phyloP scores from a whole-genome alignment of 2,888 invertebrate species.

The Bellardia bayeri region DNA sequence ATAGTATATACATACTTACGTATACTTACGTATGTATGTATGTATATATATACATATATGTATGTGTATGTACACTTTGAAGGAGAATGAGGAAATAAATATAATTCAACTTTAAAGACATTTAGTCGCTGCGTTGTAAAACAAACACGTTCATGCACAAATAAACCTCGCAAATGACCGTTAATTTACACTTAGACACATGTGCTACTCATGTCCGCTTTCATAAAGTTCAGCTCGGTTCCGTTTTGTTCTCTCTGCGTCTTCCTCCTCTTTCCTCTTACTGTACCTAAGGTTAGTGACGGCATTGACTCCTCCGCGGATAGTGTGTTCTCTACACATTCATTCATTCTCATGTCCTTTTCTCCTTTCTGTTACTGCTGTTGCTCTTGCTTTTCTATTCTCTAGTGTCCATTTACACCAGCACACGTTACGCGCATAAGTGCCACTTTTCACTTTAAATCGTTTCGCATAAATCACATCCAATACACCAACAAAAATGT shows the following conservation, averaged over 20 bases:
- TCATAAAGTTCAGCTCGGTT: slow-evolving; percentile 33
- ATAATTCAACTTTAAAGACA: slow-evolving; percentile 26
- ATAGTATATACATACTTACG: neutral
- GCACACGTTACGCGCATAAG: slow-evolving; percentile 65
- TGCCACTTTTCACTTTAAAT: slow-evolving; percentile 71
- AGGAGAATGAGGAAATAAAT: slow-evolving; percentile 27
- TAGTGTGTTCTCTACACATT: neutral
- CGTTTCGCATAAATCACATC: slow-evolving; percentile 66
- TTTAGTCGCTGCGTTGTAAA: slow-evolving; percentile 22
- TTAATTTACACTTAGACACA: slow-evolving; percentile 67
- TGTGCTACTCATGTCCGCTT: slow-evolving; percentile 54
- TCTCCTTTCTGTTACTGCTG: neutral
- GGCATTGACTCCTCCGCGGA: slow-evolving; percentile 23
- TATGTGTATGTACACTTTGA: neutral
- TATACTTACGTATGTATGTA: neutral
- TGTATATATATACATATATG: neutral
- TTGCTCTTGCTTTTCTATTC: slow-evolving; percentile 26
- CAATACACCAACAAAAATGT: slow-evolving; percentile 25
- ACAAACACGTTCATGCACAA: slow-evolving; percentile 43
- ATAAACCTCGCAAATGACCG: slow-evolving; percentile 58
- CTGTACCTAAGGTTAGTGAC: neutral
- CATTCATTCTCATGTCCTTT: neutral
- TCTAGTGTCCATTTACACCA: slow-evolving; percentile 63
- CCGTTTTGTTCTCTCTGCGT: neutral
- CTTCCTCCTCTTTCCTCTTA: neutral